phyloP scores from a whole-genome alignment of 2,888 invertebrate species.

The Andrena dorsata region DNA sequence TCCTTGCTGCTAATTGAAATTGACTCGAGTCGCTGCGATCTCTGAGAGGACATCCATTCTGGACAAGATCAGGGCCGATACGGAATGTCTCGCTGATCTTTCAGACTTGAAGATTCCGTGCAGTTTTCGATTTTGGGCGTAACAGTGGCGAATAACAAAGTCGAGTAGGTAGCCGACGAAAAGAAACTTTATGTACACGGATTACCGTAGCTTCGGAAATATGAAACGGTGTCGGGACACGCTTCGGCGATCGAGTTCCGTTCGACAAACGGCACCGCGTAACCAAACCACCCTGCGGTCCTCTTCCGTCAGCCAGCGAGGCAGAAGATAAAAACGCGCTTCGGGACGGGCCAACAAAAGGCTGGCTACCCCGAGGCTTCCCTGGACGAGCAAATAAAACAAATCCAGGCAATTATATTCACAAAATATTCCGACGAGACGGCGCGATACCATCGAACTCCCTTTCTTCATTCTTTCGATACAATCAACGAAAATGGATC shows the following conservation, averaged over 20 bases:
- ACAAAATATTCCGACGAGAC: conserved; percentile 52
- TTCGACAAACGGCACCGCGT: conserved; percentile 18
- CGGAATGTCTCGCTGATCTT: no score
- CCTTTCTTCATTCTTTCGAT: conserved; percentile 59
- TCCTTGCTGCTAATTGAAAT: background rate
- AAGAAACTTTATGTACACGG: no score
- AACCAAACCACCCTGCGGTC: background rate
- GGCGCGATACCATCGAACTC: conserved; percentile 50
- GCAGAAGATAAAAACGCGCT: conserved; percentile 24
- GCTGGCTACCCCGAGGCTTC: conserved; percentile 2
- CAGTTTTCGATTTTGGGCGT: no score
- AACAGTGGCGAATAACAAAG: no score
- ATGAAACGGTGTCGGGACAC: background rate
- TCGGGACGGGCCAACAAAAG: conserved; percentile 8
- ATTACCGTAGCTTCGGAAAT: background rate
- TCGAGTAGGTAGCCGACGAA: no score
- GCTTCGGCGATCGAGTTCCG: conserved; percentile 6
- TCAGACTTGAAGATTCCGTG: no score
- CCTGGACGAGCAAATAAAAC: conserved; percentile 34
- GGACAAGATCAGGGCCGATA: no score
- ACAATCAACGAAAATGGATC: conserved; percentile 70
- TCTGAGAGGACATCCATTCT: background rate
- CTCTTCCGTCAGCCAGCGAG: background rate
- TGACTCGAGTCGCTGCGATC: background rate
- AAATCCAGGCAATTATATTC: conserved; percentile 64